Evolutionary conservation across 2,888 invertebrate species (phyloP), one percentile per base, ranked within the genome.

Genomic region (Erpobdella octoculata): DNA sequence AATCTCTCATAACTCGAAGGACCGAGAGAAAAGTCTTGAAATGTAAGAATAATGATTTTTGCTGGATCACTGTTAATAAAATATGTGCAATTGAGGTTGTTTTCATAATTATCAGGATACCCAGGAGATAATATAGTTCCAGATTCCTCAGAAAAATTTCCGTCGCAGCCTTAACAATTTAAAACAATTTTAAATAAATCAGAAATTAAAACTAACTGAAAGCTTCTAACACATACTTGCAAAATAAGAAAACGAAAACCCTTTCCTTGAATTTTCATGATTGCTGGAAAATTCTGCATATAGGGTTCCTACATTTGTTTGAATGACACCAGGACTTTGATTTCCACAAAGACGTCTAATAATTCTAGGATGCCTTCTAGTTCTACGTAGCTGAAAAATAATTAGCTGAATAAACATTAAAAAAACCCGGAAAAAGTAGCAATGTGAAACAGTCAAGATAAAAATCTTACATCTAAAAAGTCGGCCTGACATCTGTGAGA

Each of bases 51-150:
- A n/a, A n/a, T n/a, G n/a, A n/a, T n/a, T n/a, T n/a, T n/a, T n/a
- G n/a, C 21, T 6, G 53, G 53, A 8, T 53, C 53, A 0, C 91
- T 85, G 72, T 87, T 85, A 0, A 90, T 78, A 28, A 85, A 78
- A 92, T 92, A 93, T 0, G 86, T 86, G 79, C 92, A 93, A 79
- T 88, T 88, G 33, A 68, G 75, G 36, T 71, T 67, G 4, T 68
- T 25, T 58, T 70, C 70, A 28, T 78, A 80, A 36, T 33, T 67
- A 15, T 70, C 70, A 0, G 80, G 82, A 74, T 79, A 83, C 73
- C 78, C 79, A 2, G 80, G 80, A 31, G 79, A 83, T 67, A 74
- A 75, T 73, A 83, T 79, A 62, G 73, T 80, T 33, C 80, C 83
- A 61, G 80, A 78, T 4, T 71, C 72, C 35, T 79, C 80, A 8